Evolutionary conservation across 2,888 invertebrate genomes (phyloP).

Genomic region (Arenicola marina): DNA sequence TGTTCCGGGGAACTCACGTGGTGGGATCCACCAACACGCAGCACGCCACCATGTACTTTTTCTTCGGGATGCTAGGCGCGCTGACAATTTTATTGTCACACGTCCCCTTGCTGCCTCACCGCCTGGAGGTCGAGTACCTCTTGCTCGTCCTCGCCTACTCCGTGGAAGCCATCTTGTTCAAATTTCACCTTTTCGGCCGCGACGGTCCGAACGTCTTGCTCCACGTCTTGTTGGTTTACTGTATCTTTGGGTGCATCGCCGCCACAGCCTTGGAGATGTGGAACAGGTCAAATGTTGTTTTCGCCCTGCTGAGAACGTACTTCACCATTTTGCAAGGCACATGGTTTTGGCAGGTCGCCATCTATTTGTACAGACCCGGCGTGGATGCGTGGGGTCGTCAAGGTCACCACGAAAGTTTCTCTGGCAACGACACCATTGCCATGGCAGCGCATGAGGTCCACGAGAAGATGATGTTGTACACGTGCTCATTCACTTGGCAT

Average conservation of each 20-base stretch:
- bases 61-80: conserved; percentile 55
- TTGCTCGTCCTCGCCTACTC: conserved; percentile 51
- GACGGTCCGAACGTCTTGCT: conserved; percentile 42
- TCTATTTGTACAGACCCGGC: conserved; percentile 58
- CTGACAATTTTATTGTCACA: conserved; percentile 44
- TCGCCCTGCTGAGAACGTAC: conserved; percentile 45
- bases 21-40: conserved; percentile 45
- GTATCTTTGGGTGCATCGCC: conserved; percentile 44
- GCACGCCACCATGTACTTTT: conserved; percentile 61
- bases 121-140: conserved; percentile 43
- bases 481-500: conserved; percentile 8
- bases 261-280: conserved; percentile 49
- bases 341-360: conserved; percentile 61
- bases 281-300: conserved; percentile 42
- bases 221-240: conserved; percentile 58
- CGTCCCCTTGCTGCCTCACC: conserved; percentile 26
- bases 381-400: conserved; percentile 3
- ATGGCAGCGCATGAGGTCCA: background rate
- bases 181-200: conserved; percentile 59
- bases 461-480: background rate
- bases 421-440: background rate
- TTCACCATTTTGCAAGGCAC: conserved; percentile 60
- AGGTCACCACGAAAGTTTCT: background rate
- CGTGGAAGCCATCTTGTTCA: conserved; percentile 60
- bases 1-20: background rate